These are phyloP conservation scores for Tragelaphus oryx DNA, from an alignment of 2,797 vertebrate genomes.

Conservation along the genomic window DNA sequence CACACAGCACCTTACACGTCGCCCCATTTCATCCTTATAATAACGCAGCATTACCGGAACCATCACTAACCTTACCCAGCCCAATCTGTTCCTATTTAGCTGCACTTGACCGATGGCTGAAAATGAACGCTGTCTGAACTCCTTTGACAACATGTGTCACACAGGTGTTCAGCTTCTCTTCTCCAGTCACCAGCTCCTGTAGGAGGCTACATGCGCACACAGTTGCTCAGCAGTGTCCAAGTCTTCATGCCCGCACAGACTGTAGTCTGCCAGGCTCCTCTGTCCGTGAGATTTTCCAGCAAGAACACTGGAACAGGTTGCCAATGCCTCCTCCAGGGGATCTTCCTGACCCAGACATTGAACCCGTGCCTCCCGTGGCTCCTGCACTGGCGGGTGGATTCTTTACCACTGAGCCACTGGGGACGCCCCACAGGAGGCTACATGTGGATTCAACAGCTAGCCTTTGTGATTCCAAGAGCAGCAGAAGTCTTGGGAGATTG, in stretches of 20 bases:
- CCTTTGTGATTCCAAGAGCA: background rate
- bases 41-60: too few relatives aligned
- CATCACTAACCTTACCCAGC: background rate
- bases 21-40: background rate
- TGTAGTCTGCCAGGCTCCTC: background rate
- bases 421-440: background rate
- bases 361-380: background rate
- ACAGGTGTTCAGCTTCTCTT: background rate
- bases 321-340: background rate
- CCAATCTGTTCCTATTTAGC: background rate
- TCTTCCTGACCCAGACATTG: background rate
- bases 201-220: rapidly evolving
- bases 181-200: background rate
- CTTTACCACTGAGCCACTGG: background rate
- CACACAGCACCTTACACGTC: background rate
- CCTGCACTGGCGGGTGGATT: background rate
- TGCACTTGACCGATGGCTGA: background rate
- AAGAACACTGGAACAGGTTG: background rate
- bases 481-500: background rate
- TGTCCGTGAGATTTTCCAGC: background rate
- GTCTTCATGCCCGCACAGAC: background rate
- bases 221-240: background rate
- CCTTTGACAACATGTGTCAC: background rate
- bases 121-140: background rate
- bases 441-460: background rate